Evolutionary conservation across 1,140 invertebrate genomes (phyloP), one percentile per base, ranked within the genome.

Genomic region (Ips typographus): DNA sequence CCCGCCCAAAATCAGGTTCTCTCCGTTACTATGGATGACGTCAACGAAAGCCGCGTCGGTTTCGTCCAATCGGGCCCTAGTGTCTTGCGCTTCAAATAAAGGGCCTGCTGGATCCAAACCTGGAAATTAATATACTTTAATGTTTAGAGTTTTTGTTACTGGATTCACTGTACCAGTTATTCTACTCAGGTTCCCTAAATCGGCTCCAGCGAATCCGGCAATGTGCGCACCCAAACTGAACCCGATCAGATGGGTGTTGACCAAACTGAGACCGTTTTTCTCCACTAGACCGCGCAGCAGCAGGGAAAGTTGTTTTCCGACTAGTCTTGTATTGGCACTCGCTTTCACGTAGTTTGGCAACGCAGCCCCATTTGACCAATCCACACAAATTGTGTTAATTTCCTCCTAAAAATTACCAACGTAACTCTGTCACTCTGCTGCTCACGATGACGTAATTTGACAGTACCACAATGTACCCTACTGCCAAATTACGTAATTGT

Each of bases 261-360:
- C 80, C 60, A 87, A 81, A 39, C 86, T 82, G 8, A 91, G 81
- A 69, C 89, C 82, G 60, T 84, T 84, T 70, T 86, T 83, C 65
- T 85, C 80, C 56, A 84, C 82, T 64, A 86, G 78, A 59, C 86
- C 82, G 53, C 79, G 72, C 41, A 94, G 80, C 42, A 98, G 80
- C 80, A 92, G 87, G 1, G 93, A 92, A 40, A 96, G 81, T 80
- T 96, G 93, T 73, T 94, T 91, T 0, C 95, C 96, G 1, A 98
- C 95, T 4, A 98, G 82, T 55, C 95, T 83, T 0, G 94, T 95
- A 77, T 98, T 98, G 40, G 94, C 94, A 0, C 94, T 93, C 0
- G 95, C 95, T 72, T 95, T 85, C 0, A 96, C 90, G 78, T 98
- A 98, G 78, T 96, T 96, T 0, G 95, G 95, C 74, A 96, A 88